Evolutionary conservation across 2,797 vertebrate genomes (phyloP).

Genomic region (Notoglanidium macrostoma): DNA sequence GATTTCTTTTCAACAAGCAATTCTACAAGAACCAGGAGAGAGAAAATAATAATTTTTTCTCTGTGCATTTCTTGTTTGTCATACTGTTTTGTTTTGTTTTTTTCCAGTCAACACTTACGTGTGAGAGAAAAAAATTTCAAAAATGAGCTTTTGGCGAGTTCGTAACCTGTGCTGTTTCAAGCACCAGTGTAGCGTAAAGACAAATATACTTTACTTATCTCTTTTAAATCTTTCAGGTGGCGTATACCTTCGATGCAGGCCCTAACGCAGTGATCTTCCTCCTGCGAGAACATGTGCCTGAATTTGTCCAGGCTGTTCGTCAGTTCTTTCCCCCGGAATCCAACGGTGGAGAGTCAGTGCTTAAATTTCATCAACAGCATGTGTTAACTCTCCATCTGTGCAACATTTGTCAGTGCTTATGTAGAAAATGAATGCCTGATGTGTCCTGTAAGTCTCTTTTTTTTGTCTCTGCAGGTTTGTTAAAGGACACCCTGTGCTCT

Average conservation of each 20-base stretch:
- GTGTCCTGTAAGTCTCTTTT: background rate
- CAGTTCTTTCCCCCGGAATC: constrained; percentile 83
- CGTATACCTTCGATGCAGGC: constrained; percentile 93
- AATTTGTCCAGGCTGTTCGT: constrained; percentile 83
- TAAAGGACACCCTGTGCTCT: constrained; percentile 77
- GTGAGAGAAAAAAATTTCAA: background rate
- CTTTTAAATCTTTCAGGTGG: constrained; percentile 72
- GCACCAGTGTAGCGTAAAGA: background rate
- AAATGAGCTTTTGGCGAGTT: background rate
- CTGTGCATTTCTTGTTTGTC: background rate
- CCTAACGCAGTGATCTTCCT: constrained; percentile 91
- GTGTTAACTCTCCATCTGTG: background rate
- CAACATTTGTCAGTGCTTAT: background rate
- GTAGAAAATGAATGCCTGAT: background rate
- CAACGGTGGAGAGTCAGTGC: constrained; percentile 84
- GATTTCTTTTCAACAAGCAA: background rate
- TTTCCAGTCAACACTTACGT: background rate
- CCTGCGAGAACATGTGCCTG: constrained; percentile 77
- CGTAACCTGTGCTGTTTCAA: background rate
- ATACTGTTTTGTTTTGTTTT: too few species aligned
- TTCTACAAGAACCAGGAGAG: background rate
- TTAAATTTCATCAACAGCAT: background rate
- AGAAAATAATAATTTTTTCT: background rate
- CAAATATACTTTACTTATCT: background rate
- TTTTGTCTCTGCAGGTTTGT: constrained; percentile 77